These are phyloP conservation scores for Mystacides longicornis DNA, from an alignment of 2,888 invertebrate genomes.

Conservation along the genomic window DNA sequence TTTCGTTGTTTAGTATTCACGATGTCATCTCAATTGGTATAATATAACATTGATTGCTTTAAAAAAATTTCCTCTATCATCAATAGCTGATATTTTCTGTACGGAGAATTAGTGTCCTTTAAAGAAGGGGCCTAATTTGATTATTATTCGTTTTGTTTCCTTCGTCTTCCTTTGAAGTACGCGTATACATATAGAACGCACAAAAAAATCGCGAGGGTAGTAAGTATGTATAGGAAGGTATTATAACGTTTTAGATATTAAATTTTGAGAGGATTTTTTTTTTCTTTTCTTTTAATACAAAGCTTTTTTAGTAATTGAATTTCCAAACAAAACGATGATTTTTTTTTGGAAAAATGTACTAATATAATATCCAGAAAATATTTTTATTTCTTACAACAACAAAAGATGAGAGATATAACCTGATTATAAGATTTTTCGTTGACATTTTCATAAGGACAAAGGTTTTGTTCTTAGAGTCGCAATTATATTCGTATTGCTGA, in stretches of 20 bases:
- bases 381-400: not conserved
- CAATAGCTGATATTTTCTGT: not conserved
- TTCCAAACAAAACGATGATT: constrained; percentile 11
- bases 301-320: constrained; percentile 12
- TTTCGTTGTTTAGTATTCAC: not conserved
- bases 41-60: not conserved
- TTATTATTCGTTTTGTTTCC: constrained; percentile 12
- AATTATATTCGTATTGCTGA: not conserved
- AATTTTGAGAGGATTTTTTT: constrained; percentile 4
- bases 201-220: not conserved
- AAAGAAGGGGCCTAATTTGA: constrained; percentile 5
- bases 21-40: not conserved
- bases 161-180: not conserved
- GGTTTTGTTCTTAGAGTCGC: not conserved
- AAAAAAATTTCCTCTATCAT: not conserved
- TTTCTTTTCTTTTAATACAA: constrained; percentile 3
- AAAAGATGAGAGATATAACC: constrained; percentile 4
- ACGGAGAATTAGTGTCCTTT: not conserved
- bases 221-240: not conserved
- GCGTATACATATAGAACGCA: not conserved
- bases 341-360: constrained; percentile 1
- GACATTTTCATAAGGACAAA: constrained; percentile 8
- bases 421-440: constrained; percentile 6
- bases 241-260: not conserved
- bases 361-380: constrained; percentile 6